Conservation (phyloP, 1,140 invertebrate species). For the Phocides pigmalion region DNA sequence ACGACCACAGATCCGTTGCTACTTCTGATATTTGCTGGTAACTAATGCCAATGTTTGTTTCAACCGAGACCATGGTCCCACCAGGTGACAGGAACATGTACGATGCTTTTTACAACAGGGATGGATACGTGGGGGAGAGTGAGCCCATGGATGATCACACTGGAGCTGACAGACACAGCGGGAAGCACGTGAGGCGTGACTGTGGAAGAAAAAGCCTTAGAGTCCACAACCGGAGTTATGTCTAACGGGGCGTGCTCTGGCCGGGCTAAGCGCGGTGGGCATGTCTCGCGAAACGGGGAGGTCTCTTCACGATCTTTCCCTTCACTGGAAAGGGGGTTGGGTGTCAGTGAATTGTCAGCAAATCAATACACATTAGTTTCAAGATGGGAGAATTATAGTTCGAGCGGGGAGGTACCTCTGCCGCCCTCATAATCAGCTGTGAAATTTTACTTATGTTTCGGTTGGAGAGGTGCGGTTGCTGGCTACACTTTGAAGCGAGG, state of each 20-base stretch:
- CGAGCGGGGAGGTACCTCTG: too few species aligned
- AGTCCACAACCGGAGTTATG: conserved; percentile 37
- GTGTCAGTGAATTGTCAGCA: conserved; percentile 38
- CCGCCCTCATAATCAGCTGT: too few species aligned
- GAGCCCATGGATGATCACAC: conserved; percentile 57
- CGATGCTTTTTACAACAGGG: conserved; percentile 48
- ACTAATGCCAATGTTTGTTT: conserved; percentile 20
- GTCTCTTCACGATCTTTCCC: conserved; percentile 48
- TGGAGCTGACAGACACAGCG: conserved; percentile 47
- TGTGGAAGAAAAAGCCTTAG: conserved; percentile 53
- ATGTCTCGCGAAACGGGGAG: conserved; percentile 43
- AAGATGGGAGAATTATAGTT: too few species aligned
- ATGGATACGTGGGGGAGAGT: conserved; percentile 42
- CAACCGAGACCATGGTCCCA: conserved; percentile 34
- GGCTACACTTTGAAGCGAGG: too few species aligned
- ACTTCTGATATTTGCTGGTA: not conserved
- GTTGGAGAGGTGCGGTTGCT: too few species aligned
- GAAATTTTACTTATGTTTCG: too few species aligned
- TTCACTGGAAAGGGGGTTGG: conserved; percentile 52
- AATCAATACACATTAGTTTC: too few species aligned
- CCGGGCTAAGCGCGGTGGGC: conserved; percentile 40
- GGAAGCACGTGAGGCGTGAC: conserved; percentile 38
- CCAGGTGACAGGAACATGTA: conserved; percentile 37
- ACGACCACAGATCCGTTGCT: too few species aligned
- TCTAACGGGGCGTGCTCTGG: conserved; percentile 31